A percentile compares a stretch with the other conserved stretches of the same genome.
phyloP scores from a whole-genome alignment of 1,140 invertebrate species.

The Lordiphosa collinella region DNA sequence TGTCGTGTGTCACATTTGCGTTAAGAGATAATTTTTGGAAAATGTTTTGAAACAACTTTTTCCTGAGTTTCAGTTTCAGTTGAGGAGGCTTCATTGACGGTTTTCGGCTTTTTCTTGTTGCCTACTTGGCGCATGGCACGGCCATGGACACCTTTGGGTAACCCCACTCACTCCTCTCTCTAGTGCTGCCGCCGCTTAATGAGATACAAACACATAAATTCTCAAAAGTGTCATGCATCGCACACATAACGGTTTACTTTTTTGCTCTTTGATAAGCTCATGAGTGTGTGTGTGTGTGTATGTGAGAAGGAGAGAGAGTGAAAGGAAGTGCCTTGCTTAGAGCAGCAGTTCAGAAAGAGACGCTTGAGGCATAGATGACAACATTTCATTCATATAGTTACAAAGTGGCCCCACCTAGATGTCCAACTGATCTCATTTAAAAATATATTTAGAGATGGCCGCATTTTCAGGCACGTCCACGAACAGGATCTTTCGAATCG shows the following conservation, averaged over 20 bases:
- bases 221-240: slow-evolving; percentile 76
- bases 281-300: slow-evolving; percentile 16
- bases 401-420: not conserved
- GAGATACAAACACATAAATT: slow-evolving; percentile 80
- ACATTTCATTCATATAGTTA: slow-evolving; percentile 43
- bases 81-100: not conserved
- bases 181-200: slow-evolving; percentile 50
- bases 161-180: not conserved
- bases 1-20: slow-evolving; percentile 68
- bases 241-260: slow-evolving; percentile 65
- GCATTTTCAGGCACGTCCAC: not conserved
- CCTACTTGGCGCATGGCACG: slow-evolving; percentile 26
- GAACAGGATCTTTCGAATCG: no score
- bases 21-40: slow-evolving; percentile 73
- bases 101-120: slow-evolving; percentile 37
- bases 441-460: not conserved
- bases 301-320: not conserved
- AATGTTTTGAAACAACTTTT: slow-evolving; percentile 67
- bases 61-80: slow-evolving; percentile 19
- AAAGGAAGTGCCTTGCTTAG: not conserved
- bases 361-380: slow-evolving; percentile 42
- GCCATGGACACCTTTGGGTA: slow-evolving; percentile 30
- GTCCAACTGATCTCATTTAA: slow-evolving; percentile 13
- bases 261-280: slow-evolving; percentile 71
- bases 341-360: not conserved